phyloP scores from a whole-genome alignment of 2,797 vertebrate species.

The Nothura maculosa region DNA sequence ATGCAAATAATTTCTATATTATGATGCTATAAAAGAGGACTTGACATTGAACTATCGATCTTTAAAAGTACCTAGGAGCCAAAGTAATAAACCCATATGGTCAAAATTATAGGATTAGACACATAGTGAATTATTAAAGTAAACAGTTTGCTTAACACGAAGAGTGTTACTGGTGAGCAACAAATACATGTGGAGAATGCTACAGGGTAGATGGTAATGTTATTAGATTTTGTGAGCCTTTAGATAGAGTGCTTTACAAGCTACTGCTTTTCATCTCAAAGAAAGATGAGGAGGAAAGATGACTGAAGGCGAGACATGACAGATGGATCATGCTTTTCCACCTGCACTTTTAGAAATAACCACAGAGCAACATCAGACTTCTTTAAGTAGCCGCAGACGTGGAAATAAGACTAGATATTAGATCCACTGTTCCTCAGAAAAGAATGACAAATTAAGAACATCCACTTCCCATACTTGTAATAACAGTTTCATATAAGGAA shows the following conservation, averaged over 20 bases:
- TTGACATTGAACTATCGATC: background rate
- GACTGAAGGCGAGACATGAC: background rate
- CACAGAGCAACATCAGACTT: background rate
- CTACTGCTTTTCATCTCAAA: background rate
- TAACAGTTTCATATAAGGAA: background rate
- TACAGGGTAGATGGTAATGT: background rate
- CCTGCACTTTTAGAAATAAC: background rate
- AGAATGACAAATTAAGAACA: background rate
- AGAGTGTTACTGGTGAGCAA: background rate
- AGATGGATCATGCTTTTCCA: background rate
- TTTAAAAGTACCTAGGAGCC: background rate
- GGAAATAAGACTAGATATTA: background rate
- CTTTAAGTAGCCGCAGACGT: background rate
- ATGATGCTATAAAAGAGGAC: background rate
- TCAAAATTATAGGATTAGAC: background rate
- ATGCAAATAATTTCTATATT: background rate
- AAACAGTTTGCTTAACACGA: background rate
- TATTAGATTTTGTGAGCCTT: background rate
- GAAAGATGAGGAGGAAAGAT: background rate
- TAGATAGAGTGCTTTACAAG: background rate
- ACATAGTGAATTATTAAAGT: background rate
- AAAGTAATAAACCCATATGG: background rate
- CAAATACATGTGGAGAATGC: background rate
- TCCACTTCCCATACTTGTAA: background rate
- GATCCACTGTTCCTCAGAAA: background rate